These are phyloP conservation scores for Conomelus anceps DNA, from an alignment of 2,888 invertebrate genomes.

Conservation along the genomic window DNA sequence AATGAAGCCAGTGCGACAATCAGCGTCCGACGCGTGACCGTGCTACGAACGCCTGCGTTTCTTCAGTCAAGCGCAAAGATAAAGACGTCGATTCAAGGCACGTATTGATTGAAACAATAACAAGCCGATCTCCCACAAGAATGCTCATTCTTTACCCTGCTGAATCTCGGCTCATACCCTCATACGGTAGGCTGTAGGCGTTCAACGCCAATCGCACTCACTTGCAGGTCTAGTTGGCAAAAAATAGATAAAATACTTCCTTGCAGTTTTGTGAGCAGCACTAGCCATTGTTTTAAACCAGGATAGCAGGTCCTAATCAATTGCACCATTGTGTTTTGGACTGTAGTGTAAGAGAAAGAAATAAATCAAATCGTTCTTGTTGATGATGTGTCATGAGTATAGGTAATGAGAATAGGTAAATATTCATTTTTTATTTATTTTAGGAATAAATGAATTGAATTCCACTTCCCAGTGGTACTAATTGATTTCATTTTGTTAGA, in stretches of 20 bases:
- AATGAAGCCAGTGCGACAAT: conserved; percentile 6
- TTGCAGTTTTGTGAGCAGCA: background rate
- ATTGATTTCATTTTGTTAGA: no score
- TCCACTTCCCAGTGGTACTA: no score
- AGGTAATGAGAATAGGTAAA: no score
- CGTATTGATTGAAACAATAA: background rate
- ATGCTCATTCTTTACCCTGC: background rate
- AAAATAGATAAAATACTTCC: background rate
- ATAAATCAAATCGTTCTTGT: background rate
- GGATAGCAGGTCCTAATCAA: background rate
- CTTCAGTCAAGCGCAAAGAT: background rate
- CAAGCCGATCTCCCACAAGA: background rate
- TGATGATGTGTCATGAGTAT: no score
- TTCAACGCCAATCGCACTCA: background rate
- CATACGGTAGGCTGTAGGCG: background rate
- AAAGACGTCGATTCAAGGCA: background rate
- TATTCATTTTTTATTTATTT: no score
- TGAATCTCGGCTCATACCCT: background rate
- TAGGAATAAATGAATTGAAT: no score
- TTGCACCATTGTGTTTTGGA: background rate
- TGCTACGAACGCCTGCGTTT: background rate
- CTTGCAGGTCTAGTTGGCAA: background rate
- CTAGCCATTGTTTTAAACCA: background rate
- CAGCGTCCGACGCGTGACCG: background rate
- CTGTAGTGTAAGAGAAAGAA: background rate